Evolutionary conservation across 1,140 invertebrate genomes (phyloP), one percentile per base, ranked within the genome.

Genomic region (Drosophila sproati): DNA sequence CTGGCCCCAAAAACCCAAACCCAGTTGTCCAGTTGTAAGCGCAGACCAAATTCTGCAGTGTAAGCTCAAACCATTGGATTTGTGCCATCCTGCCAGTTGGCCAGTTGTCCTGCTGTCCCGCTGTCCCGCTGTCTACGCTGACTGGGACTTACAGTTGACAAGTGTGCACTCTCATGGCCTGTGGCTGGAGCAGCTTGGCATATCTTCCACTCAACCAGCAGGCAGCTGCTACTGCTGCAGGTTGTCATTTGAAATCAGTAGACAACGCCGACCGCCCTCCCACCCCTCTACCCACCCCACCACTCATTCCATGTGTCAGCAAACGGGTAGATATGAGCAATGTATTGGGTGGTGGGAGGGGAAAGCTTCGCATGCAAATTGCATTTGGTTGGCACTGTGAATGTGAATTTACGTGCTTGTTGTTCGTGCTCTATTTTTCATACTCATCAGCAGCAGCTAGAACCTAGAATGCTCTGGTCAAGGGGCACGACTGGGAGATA

Each of bases 91-190:
- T 31, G 29, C 47, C 8, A 37, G 6, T 20, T 62, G 57, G 28
- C 51, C 39, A 31, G 10, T 4, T 10, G 28, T 35, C 47, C 64
- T 56, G 47, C 39, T 45, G 56, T 31, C 5, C 47, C 10, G 47
- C 39, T 45, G 56, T 31, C 5, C 47, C 10, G 20, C 35, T 6
- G 32, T 70, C 59, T 20, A 20, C 47, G 56, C 69, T 63, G 59
- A 63, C 73, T 71, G 41, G 28, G 12, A 51, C 43, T 56, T 20
- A 48, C 41, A 78, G 82, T 88, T 82, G 82, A 88, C 83, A 87
- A 88, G 83, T 87, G 72, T 87, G 82, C 83, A 82, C 79, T 87
- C 73, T 66, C 82, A 76, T 87, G 82, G 82, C 82, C 82, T 77
- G 70, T 55, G 82, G 82, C 82, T 56, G 71, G 50, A 82, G 62